Evolutionary conservation across 2,113 vertebrate species (phyloP).

Genomic region (Leucosticte australis): DNA sequence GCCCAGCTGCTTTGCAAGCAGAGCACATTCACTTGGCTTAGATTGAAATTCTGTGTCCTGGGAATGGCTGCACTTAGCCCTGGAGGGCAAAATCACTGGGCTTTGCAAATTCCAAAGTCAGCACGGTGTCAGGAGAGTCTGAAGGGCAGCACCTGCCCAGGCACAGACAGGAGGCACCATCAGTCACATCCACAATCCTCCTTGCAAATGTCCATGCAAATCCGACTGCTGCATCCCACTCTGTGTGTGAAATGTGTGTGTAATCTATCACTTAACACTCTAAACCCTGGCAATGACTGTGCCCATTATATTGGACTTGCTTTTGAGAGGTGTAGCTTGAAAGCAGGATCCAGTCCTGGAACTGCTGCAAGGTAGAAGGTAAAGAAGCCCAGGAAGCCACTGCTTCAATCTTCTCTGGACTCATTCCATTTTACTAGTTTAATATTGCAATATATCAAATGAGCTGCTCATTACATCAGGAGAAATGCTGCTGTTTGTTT

Average conservation of each 20-base stretch:
- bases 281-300: neutral
- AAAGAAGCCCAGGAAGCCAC: neutral
- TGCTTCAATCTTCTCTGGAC: neutral
- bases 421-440: neutral
- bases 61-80: neutral
- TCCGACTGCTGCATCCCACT: neutral
- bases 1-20: neutral
- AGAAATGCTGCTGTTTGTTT: neutral
- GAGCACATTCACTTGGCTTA: neutral
- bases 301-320: neutral
- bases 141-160: neutral
- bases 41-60: neutral
- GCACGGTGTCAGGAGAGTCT: neutral
- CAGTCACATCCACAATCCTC: neutral
- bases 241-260: neutral
- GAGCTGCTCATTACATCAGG: neutral
- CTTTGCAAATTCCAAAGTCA: neutral
- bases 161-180: rapidly evolving
- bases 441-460: neutral
- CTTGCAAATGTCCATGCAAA: neutral
- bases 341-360: neutral
- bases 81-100: neutral
- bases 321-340: neutral
- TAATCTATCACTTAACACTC: neutral
- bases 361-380: neutral